Evolutionary conservation across 1,140 invertebrate species (phyloP).

Genomic region (Drosophila lacertosa): DNA sequence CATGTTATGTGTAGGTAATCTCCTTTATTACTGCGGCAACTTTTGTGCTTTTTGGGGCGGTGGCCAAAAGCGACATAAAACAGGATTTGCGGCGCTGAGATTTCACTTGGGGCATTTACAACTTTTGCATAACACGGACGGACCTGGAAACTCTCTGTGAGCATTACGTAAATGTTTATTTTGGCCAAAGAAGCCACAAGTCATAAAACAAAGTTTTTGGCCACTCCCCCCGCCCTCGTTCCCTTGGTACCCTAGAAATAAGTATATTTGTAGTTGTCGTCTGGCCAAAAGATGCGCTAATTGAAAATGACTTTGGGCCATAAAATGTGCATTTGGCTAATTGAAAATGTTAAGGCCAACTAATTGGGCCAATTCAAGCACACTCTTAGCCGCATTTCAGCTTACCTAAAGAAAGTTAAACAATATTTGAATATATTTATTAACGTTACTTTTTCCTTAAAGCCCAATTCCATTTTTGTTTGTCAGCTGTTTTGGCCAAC

Average conservation of each 20-base stretch:
- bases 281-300: slow-evolving; percentile 49
- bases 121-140: slow-evolving; percentile 72
- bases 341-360: slow-evolving; percentile 28
- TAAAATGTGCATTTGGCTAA: slow-evolving; percentile 48
- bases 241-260: too few species aligned
- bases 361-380: slow-evolving; percentile 42
- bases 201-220: slow-evolving; percentile 74
- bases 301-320: slow-evolving; percentile 58
- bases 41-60: slow-evolving; percentile 58
- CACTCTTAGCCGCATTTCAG: slow-evolving; percentile 16
- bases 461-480: too few species aligned
- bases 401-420: too few species aligned
- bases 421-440: too few species aligned
- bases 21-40: slow-evolving; percentile 81
- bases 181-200: slow-evolving; percentile 54
- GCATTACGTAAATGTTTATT: slow-evolving; percentile 79
- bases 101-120: slow-evolving; percentile 49
- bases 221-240: too few species aligned
- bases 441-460: too few species aligned
- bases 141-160: slow-evolving; percentile 63
- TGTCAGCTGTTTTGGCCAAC: neutral
- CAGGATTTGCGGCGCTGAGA: slow-evolving; percentile 56
- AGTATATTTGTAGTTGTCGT: slow-evolving; percentile 20
- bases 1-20: slow-evolving; percentile 79
- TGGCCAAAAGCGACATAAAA: slow-evolving; percentile 65